These are phyloP conservation scores for Papilio dardanus DNA, from an alignment of 1,140 invertebrate species.

Conservation along the genomic window DNA sequence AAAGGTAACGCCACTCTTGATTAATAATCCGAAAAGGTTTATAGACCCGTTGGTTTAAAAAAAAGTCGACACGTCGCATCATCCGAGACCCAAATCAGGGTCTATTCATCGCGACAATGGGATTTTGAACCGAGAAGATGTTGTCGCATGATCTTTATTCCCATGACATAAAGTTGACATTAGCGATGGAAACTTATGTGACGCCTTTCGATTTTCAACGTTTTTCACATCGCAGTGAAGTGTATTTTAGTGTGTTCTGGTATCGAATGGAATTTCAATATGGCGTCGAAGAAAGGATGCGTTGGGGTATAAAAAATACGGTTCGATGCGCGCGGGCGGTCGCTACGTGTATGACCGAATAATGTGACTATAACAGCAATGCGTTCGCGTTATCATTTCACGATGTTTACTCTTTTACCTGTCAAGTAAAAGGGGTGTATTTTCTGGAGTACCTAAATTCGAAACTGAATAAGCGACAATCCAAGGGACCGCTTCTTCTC, in stretches of 20 bases:
- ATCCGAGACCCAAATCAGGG: slow-evolving; percentile 64
- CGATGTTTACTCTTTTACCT: background rate
- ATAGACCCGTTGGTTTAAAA: slow-evolving; percentile 59
- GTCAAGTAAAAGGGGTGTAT: background rate
- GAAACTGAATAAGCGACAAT: too few relatives aligned
- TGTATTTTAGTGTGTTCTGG: slow-evolving; percentile 52
- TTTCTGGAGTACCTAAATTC: background rate
- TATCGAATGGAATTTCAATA: slow-evolving; percentile 59
- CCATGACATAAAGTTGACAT: slow-evolving; percentile 52
- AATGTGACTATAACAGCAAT: slow-evolving; percentile 29
- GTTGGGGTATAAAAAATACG: slow-evolving; percentile 62
- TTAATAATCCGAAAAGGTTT: slow-evolving; percentile 63
- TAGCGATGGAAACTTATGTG: slow-evolving; percentile 39
- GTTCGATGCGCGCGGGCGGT: slow-evolving; percentile 60
- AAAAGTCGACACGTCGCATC: slow-evolving; percentile 56
- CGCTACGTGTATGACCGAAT: slow-evolving; percentile 37
- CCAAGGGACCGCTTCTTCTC: too few relatives aligned
- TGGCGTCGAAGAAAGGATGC: slow-evolving; percentile 63
- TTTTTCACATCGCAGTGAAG: slow-evolving; percentile 46
- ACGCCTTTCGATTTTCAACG: slow-evolving; percentile 45
- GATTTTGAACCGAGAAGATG: slow-evolving; percentile 47
- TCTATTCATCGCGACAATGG: slow-evolving; percentile 64
- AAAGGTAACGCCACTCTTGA: slow-evolving; percentile 51
- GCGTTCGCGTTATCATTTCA: slow-evolving; percentile 11
- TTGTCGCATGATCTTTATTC: slow-evolving; percentile 55